Percentiles rank a stretch among this genome's conserved stretches.
Evolutionary conservation across 2,888 invertebrate species (phyloP).

Genomic region (Falcaria lacertinaria): DNA sequence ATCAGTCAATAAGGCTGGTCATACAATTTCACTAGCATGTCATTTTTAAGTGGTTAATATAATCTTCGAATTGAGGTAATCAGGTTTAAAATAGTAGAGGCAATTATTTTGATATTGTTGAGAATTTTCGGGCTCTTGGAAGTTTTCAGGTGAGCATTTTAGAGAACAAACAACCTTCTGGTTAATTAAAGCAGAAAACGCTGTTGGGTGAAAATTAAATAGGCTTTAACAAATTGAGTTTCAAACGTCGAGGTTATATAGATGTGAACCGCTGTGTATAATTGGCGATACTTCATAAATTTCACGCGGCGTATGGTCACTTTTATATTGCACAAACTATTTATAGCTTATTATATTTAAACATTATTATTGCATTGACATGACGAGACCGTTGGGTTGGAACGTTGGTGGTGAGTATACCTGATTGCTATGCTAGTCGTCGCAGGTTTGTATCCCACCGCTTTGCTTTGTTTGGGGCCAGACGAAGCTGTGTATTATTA

Average conservation of each 20-base stretch:
- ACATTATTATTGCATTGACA: too few species aligned
- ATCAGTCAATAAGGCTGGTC: neutral
- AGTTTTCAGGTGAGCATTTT: conserved; percentile 36
- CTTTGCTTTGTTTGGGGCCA: too few species aligned
- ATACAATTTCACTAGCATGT: neutral
- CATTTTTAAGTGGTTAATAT: neutral
- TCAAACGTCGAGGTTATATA: conserved; percentile 29
- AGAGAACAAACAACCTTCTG: conserved; percentile 34
- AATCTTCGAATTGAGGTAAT: neutral
- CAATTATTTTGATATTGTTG: conserved; percentile 7
- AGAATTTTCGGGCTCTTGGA: conserved; percentile 33
- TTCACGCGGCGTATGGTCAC: conserved; percentile 29
- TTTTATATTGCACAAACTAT: conserved; percentile 15
- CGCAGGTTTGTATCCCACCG: too few species aligned
- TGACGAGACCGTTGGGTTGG: too few species aligned
- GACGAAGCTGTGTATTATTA: too few species aligned
- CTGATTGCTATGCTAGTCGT: too few species aligned
- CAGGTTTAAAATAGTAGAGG: conserved; percentile 1
- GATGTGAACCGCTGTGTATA: conserved; percentile 36
- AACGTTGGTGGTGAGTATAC: too few species aligned
- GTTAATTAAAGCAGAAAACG: conserved; percentile 52
- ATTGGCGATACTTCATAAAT: conserved; percentile 32
- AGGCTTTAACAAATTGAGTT: conserved; percentile 50
- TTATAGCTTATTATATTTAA: too few species aligned
- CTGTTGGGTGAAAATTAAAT: conserved; percentile 48